Evolutionary conservation across 2,888 invertebrate species (phyloP).

Genomic region (Caenorhabditis afra): DNA sequence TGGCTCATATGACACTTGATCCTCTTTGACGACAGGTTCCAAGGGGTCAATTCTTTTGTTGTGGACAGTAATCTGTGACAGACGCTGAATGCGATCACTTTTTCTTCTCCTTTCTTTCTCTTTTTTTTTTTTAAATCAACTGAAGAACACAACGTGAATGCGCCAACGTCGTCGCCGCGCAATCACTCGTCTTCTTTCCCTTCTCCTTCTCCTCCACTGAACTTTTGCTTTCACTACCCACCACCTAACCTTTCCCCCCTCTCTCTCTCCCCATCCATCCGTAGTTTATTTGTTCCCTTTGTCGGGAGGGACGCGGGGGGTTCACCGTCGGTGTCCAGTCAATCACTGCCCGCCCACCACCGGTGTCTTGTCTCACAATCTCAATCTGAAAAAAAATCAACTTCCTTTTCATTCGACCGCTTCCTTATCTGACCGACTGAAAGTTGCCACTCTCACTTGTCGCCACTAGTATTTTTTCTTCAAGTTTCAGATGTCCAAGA

Average conservation of each 20-base stretch:
- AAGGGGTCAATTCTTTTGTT: slow-evolving; percentile 3
- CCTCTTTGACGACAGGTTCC: no score
- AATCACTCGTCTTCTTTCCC: slow-evolving; percentile 23
- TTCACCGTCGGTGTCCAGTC: slow-evolving; percentile 21
- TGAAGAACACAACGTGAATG: slow-evolving; percentile 29
- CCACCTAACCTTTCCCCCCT: slow-evolving; percentile 8
- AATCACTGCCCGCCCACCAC: not conserved
- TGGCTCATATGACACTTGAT: not conserved
- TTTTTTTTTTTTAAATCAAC: slow-evolving; percentile 24
- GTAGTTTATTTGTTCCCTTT: slow-evolving; percentile 54
- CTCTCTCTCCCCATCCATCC: slow-evolving; percentile 35
- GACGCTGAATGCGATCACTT: not conserved
- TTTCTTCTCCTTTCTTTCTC: no score
- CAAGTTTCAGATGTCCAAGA: slow-evolving; percentile 31
- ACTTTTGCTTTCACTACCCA: slow-evolving; percentile 38
- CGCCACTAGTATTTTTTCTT: not conserved
- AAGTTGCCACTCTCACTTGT: not conserved
- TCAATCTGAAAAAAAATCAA: slow-evolving; percentile 15
- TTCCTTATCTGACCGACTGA: slow-evolving; percentile 17
- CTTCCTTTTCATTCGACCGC: slow-evolving; percentile 15
- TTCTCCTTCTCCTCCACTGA: slow-evolving; percentile 24
- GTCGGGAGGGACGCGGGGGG: slow-evolving; percentile 19
- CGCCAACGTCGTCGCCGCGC: slow-evolving; percentile 8
- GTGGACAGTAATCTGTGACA: slow-evolving; percentile 11
- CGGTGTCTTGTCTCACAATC: slow-evolving; percentile 6